These are phyloP conservation scores for Oplegnathus fasciatus DNA, from an alignment of 2,113 vertebrate genomes.

Conservation along the genomic window DNA sequence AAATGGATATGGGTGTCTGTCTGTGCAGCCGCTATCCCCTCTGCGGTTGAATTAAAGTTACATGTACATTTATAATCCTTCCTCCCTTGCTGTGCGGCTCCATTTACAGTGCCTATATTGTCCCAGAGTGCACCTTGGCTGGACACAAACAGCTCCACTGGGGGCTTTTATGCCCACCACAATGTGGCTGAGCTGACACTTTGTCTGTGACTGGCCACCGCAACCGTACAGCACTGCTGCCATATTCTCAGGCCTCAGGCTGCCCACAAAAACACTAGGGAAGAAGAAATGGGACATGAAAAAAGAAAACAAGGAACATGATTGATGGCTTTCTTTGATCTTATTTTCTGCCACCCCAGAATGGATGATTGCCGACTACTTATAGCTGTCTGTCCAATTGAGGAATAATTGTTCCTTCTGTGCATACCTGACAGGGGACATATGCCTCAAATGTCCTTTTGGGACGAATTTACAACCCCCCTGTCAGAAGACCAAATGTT, in stretches of 20 bases:
- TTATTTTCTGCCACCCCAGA: conserved; percentile 80
- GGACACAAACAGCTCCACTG: conserved; percentile 76
- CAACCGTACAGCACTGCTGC: conserved; percentile 70
- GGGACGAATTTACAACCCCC: conserved; percentile 72
- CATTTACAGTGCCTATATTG: conserved; percentile 57
- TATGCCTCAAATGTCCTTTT: conserved; percentile 71
- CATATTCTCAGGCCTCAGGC: conserved; percentile 69
- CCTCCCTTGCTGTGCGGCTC: conserved; percentile 57
- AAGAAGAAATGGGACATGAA: conserved; percentile 67
- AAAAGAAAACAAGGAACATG: conserved; percentile 75
- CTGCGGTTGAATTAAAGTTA: conserved; percentile 39
- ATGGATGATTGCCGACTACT: conserved; percentile 79
- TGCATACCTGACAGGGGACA: conserved; percentile 79
- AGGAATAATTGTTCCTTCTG: conserved; percentile 80
- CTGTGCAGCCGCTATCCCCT: conserved; percentile 8
- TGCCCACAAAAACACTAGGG: conserved; percentile 76
- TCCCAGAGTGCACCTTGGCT: conserved; percentile 76
- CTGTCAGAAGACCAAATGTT: conserved; percentile 70
- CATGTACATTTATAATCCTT: conserved; percentile 68
- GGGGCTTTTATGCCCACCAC: conserved; percentile 75
- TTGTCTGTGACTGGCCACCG: conserved; percentile 77
- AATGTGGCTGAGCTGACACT: conserved; percentile 79
- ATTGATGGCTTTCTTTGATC: conserved; percentile 82
- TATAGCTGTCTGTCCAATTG: conserved; percentile 78
- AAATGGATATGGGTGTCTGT: conserved; percentile 14